A percentile compares a stretch with the other conserved stretches of the same genome.
Evolutionary conservation across 1,140 invertebrate genomes (phyloP).

Genomic region (Galendromus occidentalis): DNA sequence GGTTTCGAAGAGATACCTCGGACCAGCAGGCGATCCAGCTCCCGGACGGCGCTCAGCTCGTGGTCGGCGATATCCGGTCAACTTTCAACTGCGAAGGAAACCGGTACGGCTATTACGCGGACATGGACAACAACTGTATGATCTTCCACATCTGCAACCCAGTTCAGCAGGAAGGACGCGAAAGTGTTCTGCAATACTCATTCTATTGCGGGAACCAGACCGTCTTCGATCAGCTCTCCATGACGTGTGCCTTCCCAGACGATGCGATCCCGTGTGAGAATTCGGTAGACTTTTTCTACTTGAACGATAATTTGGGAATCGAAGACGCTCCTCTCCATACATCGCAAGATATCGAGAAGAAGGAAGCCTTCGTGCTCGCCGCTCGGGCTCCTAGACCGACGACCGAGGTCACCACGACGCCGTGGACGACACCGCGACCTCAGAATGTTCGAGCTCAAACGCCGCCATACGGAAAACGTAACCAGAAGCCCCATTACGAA

Average conservation of each 20-base stretch:
- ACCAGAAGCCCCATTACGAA: no score
- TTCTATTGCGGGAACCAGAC: slow-evolving; percentile 26
- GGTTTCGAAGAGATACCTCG: no score
- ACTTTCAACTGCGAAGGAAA: slow-evolving; percentile 24
- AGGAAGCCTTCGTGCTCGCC: neutral
- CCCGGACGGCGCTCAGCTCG: slow-evolving; percentile 2
- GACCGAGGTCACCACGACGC: no score
- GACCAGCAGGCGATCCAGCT: neutral
- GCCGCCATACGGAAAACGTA: no score
- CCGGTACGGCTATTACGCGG: slow-evolving; percentile 27
- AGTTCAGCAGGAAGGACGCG: neutral
- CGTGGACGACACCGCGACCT: no score
- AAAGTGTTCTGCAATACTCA: slow-evolving; percentile 17
- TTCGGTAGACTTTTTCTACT: neutral
- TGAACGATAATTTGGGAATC: slow-evolving; percentile 4
- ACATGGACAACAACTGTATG: slow-evolving; percentile 27
- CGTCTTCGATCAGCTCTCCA: slow-evolving; percentile 24
- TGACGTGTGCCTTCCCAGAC: slow-evolving; percentile 21
- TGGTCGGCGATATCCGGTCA: slow-evolving; percentile 17
- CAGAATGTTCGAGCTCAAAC: no score
- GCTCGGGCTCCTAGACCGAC: neutral
- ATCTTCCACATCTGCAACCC: slow-evolving; percentile 28
- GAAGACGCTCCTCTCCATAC: neutral
- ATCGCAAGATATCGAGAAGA: neutral
- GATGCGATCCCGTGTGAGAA: slow-evolving; percentile 22